phyloP scores from a whole-genome alignment of 2,888 invertebrate genomes.

The Strigamia transsilvanica region DNA sequence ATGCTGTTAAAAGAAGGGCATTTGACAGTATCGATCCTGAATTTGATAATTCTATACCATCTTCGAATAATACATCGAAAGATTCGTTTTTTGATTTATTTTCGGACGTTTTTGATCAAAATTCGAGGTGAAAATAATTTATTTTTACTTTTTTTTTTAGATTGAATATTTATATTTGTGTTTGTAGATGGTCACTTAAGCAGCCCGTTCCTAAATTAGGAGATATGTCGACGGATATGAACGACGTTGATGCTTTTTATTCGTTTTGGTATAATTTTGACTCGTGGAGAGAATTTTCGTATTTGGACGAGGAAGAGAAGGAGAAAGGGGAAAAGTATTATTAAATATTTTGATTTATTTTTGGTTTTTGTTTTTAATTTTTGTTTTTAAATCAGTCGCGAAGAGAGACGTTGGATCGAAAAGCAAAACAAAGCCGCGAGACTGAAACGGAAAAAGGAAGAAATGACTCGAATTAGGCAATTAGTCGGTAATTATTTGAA shows the following conservation, averaged over 20 bases:
- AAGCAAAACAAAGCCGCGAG: conserved; percentile 95
- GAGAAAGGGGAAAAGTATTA: conserved; percentile 86
- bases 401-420: conserved; percentile 97
- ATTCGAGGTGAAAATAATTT: conserved; percentile 64
- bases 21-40: conserved; percentile 97
- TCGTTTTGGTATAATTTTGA: conserved; percentile 96
- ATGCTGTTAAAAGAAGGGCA: conserved; percentile 80
- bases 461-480: conserved; percentile 88
- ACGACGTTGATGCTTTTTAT: conserved; percentile 92
- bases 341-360: not conserved
- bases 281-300: conserved; percentile 99
- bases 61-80: conserved; percentile 75
- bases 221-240: conserved; percentile 77
- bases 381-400: conserved; percentile 69
- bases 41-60: conserved; percentile 88
- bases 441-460: conserved; percentile 94
- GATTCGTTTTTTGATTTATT: conserved; percentile 76
- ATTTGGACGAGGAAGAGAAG: conserved; percentile 98
- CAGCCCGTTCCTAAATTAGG: conserved; percentile 85
- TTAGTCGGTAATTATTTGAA: conserved; percentile 71
- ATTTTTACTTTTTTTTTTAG: not conserved
- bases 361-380: not conserved
- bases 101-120: conserved; percentile 67
- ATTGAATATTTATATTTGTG: not conserved
- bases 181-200: conserved; percentile 85